Base-by-base conservation (phyloP, 1,140 invertebrate species). In the Leptopilina clavipes region DNA sequence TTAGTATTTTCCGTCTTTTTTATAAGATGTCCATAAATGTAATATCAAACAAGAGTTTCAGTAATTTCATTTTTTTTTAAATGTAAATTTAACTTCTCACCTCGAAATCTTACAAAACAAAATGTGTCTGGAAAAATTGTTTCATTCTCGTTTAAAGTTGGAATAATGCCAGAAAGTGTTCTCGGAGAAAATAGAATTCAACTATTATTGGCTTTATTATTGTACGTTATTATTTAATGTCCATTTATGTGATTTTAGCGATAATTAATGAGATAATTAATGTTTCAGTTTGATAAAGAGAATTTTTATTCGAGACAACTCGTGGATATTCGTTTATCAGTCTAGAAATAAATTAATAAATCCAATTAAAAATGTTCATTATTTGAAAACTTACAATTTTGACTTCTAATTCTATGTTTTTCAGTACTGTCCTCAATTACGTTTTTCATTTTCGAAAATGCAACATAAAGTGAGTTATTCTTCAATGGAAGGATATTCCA, bases 361-460 rank as follows among this genome's bases (percentile, higher is more conserved):
- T n/a, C n/a, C n/a, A n/a, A n/a, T n/a, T n/a, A n/a, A n/a, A n/a
- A n/a, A n/a, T n/a, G n/a, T n/a, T n/a, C n/a, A n/a, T n/a, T n/a
- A n/a, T n/a, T n/a, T n/a, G n/a, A n/a, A n/a, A n/a, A n/a, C n/a
- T n/a, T n/a, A n/a, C n/a, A n/a, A n/a, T n/a, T n/a, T n/a, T n/a
- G n/a, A n/a, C n/a, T n/a, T n/a, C n/a, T n/a, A n/a, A n/a, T n/a
- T n/a, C n/a, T n/a, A n/a, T n/a, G n/a, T n/a, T n/a, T n/a, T n/a
- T n/a, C n/a, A n/a, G n/a, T n/a, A n/a, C n/a, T n/a, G n/a, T n/a
- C n/a, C n/a, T n/a, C n/a, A n/a, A n/a, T n/a, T n/a, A n/a, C n/a
- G n/a, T n/a, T n/a, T n/a, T n/a, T n/a, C n/a, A n/a, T 65, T 65
- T 65, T 37, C 22, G 25, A 65, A 65, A 65, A 65, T 65, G 59